These are phyloP conservation scores for Cryptocheilus praepositus DNA, from an alignment of 2,888 invertebrate species.

Conservation along the genomic window DNA sequence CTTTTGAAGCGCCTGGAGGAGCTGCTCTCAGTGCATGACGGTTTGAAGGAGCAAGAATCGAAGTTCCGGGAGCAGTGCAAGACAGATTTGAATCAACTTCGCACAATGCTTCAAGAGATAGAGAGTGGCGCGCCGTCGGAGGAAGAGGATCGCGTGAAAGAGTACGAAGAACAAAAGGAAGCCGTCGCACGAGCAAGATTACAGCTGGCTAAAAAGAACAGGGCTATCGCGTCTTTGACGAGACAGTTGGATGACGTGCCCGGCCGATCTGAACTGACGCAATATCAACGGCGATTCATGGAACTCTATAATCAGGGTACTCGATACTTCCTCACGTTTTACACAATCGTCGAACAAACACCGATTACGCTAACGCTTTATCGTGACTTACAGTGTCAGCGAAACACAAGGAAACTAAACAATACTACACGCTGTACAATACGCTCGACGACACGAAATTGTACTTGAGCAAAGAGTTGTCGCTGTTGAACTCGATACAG, in stretches of 20 bases:
- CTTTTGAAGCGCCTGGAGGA: slow-evolving; percentile 77
- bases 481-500: slow-evolving; percentile 90
- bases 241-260: slow-evolving; percentile 95
- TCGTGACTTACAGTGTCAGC: slow-evolving; percentile 84
- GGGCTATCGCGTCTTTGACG: slow-evolving; percentile 87
- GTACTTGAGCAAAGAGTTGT: slow-evolving; percentile 94
- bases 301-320: slow-evolving; percentile 96
- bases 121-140: slow-evolving; percentile 75
- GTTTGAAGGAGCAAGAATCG: slow-evolving; percentile 83
- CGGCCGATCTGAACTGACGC: slow-evolving; percentile 92
- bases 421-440: slow-evolving; percentile 97
- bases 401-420: slow-evolving; percentile 97
- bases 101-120: slow-evolving; percentile 74
- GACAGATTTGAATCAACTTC: slow-evolving; percentile 78
- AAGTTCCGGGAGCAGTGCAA: slow-evolving; percentile 86
- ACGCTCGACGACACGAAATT: slow-evolving; percentile 95
- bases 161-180: slow-evolving; percentile 81
- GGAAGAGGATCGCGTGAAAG: slow-evolving; percentile 73
- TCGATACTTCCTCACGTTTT: slow-evolving; percentile 1
- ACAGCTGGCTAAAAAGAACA: slow-evolving; percentile 86
- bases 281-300: slow-evolving; percentile 96
- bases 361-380: slow-evolving; percentile 8
- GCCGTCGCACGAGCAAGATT: slow-evolving; percentile 78
- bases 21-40: slow-evolving; percentile 83
- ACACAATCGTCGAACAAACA: neutral